Evolutionary conservation across 2,888 invertebrate genomes (phyloP).

Genomic region (Toxonevra muliebris): DNA sequence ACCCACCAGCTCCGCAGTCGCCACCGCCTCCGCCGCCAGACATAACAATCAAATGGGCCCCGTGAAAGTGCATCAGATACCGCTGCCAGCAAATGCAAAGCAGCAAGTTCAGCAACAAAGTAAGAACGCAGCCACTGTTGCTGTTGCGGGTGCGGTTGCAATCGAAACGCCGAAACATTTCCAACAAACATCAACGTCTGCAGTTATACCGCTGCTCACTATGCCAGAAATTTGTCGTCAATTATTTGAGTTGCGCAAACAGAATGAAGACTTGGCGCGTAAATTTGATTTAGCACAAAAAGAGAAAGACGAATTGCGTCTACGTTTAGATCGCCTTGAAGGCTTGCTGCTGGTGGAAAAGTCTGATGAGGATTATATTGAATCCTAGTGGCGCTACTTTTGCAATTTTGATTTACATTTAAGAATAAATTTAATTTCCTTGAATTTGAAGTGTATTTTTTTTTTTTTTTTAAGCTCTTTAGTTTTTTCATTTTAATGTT

Average conservation of each 20-base stretch:
- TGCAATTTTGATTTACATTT: not conserved
- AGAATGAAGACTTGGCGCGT: conserved; percentile 58
- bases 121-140: conserved; percentile 7
- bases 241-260: conserved; percentile 56
- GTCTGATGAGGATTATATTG: conserved; percentile 38
- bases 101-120: conserved; percentile 20
- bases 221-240: conserved; percentile 61
- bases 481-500: conserved; percentile 1
- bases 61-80: conserved; percentile 32
- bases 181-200: conserved; percentile 29
- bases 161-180: not conserved
- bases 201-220: conserved; percentile 55
- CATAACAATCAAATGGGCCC: conserved; percentile 10
- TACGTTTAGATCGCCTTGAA: conserved; percentile 56
- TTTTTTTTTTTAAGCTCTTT: conserved; percentile 1
- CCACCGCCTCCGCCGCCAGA: conserved; percentile 5
- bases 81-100: conserved; percentile 24
- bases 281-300: conserved; percentile 58
- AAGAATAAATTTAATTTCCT: not conserved
- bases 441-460: not conserved
- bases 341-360: conserved; percentile 49
- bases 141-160: not conserved
- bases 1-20: not conserved
- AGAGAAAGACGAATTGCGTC: conserved; percentile 59
- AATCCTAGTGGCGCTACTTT: conserved; percentile 38